Evolutionary conservation across 2,113 vertebrate genomes (phyloP).

Genomic region (Megaceryle maxima): DNA sequence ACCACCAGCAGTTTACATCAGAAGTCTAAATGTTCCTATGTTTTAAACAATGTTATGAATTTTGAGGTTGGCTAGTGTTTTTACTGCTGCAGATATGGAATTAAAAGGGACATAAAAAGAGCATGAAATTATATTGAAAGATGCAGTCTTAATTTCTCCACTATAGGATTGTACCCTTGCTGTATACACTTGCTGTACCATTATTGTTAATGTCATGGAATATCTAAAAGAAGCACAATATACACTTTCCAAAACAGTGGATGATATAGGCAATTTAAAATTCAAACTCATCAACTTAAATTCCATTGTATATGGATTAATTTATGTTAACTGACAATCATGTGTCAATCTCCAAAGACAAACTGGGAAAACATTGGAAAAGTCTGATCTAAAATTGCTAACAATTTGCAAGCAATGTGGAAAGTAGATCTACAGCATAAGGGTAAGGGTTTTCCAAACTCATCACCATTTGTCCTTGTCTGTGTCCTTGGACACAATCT

Average conservation of each 20-base stretch:
- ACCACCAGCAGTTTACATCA: background rate
- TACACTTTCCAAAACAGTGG: background rate
- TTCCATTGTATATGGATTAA: background rate
- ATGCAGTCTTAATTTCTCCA: background rate
- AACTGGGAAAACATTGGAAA: background rate
- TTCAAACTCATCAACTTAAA: background rate
- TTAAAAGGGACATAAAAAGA: background rate
- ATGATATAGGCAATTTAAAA: background rate
- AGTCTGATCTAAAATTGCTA: background rate
- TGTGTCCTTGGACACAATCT: background rate
- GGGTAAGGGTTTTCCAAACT: background rate
- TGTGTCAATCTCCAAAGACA: background rate
- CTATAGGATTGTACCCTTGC: background rate
- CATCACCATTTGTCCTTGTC: background rate
- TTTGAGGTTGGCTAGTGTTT: background rate
- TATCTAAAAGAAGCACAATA: background rate
- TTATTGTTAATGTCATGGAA: background rate
- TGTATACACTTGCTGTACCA: background rate
- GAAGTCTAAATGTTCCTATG: background rate
- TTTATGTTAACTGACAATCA: background rate
- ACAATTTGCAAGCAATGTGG: background rate
- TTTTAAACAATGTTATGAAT: background rate
- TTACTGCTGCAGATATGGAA: background rate
- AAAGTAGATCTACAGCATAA: background rate
- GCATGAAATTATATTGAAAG: background rate